phyloP scores from a whole-genome alignment of 1,140 invertebrate genomes.

The Trachymyrmex cornetzi region DNA sequence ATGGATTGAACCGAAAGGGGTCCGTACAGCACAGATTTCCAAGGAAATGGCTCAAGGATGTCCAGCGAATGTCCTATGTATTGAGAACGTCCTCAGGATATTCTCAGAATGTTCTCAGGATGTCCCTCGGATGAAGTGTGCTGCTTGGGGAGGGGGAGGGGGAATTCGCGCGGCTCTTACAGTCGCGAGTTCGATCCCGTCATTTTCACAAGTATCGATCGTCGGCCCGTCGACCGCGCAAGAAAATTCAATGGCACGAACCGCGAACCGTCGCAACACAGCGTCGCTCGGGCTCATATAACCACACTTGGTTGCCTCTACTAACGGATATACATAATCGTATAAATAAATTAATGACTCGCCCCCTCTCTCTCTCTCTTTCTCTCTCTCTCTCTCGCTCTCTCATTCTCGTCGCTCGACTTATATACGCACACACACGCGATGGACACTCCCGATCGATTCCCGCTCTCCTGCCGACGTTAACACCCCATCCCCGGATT shows the following conservation, averaged over 20 bases:
- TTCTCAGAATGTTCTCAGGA: no score
- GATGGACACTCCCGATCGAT: slow-evolving; percentile 36
- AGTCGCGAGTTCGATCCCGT: slow-evolving; percentile 78
- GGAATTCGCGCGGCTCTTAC: not conserved
- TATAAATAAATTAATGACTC: slow-evolving; percentile 63
- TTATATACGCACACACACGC: slow-evolving; percentile 33
- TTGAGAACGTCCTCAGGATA: no score
- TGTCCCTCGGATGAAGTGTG: no score
- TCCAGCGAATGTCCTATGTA: no score
- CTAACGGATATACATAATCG: slow-evolving; percentile 54
- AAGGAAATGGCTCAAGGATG: no score
- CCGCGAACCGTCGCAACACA: slow-evolving; percentile 29
- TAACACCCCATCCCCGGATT: slow-evolving; percentile 10
- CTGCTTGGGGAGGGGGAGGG: not conserved
- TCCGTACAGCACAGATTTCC: no score
- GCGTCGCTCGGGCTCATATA: slow-evolving; percentile 43
- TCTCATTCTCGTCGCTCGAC: slow-evolving; percentile 55
- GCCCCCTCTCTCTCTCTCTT: not conserved
- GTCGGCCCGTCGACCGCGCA: slow-evolving; percentile 14
- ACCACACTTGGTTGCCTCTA: slow-evolving; percentile 48
- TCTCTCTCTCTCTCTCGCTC: not conserved
- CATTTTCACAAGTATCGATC: slow-evolving; percentile 74
- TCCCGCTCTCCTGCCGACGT: slow-evolving; percentile 22
- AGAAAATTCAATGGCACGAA: slow-evolving; percentile 57
- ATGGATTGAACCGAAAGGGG: no score